Conservation (phyloP, 2,888 invertebrate genomes). For the Nymphalis c-album region DNA sequence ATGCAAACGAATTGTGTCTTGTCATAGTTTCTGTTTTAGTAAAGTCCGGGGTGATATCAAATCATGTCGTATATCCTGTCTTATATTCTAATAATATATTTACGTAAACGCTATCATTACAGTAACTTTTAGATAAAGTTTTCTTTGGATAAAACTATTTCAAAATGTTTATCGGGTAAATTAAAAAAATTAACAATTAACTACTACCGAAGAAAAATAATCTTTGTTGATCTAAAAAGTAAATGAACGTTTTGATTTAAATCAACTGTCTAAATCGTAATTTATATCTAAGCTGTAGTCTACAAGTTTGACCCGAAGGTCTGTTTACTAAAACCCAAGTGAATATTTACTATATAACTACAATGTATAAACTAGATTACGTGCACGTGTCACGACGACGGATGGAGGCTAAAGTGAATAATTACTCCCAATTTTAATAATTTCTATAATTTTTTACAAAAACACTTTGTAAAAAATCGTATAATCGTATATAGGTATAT, state of each 20-base stretch:
- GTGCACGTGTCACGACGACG: neutral
- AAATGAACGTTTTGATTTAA: neutral
- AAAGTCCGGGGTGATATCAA: neutral
- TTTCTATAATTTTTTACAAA: too few species aligned
- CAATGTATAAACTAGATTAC: neutral
- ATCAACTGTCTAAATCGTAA: neutral
- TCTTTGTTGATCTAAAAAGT: neutral
- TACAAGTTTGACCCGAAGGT: neutral
- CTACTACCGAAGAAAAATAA: neutral
- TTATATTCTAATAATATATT: conserved; percentile 7
- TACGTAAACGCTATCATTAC: conserved; percentile 2
- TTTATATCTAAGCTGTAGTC: neutral
- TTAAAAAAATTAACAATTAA: neutral
- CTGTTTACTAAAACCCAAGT: neutral
- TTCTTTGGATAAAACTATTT: conserved; percentile 6
- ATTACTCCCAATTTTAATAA: too few species aligned
- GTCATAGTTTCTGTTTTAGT: neutral
- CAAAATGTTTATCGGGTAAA: neutral
- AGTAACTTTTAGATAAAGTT: neutral
- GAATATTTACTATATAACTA: neutral
- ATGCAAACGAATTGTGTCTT: neutral
- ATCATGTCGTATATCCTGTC: neutral
- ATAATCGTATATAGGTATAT: too few species aligned
- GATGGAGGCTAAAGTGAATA: neutral
- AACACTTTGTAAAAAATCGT: too few species aligned